A percentile compares a stretch with the other conserved stretches of the same genome.
Evolutionary conservation across 2,113 vertebrate species (phyloP).

Genomic region (Bettongia penicillata): DNA sequence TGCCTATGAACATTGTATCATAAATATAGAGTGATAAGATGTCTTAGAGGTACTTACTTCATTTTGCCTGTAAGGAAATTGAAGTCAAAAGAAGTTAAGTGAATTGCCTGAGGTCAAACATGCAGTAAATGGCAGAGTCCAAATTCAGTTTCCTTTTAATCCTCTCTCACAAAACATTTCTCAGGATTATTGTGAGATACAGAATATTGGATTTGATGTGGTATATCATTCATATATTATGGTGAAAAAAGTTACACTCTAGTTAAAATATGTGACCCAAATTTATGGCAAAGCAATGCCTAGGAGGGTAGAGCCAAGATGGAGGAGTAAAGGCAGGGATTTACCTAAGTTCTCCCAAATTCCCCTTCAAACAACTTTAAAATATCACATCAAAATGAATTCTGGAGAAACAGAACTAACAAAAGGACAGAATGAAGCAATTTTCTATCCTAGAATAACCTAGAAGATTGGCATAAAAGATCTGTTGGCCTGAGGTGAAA

Average conservation of each 20-base stretch:
- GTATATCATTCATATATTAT: background rate
- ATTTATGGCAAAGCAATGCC: background rate
- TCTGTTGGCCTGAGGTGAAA: background rate
- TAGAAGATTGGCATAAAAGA: background rate
- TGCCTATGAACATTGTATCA: background rate
- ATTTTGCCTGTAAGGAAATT: background rate
- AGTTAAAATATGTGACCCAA: background rate
- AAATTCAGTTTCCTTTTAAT: background rate
- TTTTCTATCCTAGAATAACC: background rate
- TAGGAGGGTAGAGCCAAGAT: background rate
- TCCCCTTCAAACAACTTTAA: background rate
- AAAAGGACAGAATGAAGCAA: background rate
- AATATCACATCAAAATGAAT: background rate
- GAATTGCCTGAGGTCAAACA: background rate
- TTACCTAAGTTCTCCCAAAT: background rate
- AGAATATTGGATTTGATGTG: background rate
- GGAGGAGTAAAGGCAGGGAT: background rate
- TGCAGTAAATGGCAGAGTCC: background rate
- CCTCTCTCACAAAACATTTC: background rate
- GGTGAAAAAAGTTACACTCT: background rate
- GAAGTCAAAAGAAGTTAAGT: background rate
- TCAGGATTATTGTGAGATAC: background rate
- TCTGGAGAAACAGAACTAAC: background rate
- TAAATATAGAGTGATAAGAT: background rate
- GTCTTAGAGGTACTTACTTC: background rate